Evolutionary conservation across 2,888 invertebrate genomes (phyloP).

Genomic region (Ennomos erosarius): DNA sequence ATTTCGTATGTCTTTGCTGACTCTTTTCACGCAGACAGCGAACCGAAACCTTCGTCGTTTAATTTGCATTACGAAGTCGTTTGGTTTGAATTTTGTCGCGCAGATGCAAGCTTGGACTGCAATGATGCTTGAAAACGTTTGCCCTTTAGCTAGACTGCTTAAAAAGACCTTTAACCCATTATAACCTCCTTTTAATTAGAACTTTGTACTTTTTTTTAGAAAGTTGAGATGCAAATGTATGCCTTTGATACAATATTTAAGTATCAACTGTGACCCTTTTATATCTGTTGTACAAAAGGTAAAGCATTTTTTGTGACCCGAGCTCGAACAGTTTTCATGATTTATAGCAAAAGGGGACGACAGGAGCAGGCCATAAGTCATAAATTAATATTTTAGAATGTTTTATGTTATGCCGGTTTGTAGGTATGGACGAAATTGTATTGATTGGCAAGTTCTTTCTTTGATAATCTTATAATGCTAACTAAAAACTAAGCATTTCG

Average conservation of each 20-base stretch:
- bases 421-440: neutral
- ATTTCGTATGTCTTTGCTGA: conserved; percentile 3
- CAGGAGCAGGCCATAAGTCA: conserved; percentile 31
- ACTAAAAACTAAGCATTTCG: too few relatives aligned
- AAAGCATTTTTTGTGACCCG: conserved; percentile 27
- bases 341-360: conserved; percentile 38
- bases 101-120: neutral
- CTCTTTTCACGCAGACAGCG: neutral
- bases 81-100: conserved; percentile 5
- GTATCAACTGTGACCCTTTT: conserved; percentile 8
- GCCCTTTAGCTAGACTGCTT: too few relatives aligned
- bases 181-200: too few relatives aligned
- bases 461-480: neutral
- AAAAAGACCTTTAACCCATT: too few relatives aligned
- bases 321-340: conserved; percentile 34
- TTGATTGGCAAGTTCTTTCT: neutral
- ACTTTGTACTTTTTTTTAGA: too few relatives aligned
- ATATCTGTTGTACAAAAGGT: conserved; percentile 24
- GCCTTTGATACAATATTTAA: too few relatives aligned
- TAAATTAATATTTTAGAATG: conserved; percentile 35
- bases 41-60: neutral
- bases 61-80: conserved; percentile 13
- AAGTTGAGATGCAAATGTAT: too few relatives aligned
- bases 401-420: conserved; percentile 3
- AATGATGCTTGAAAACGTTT: neutral